A percentile compares a stretch with the other conserved stretches of the same genome.
phyloP scores from a whole-genome alignment of 2,113 vertebrate species.

The Epinephelus lanceolatus region DNA sequence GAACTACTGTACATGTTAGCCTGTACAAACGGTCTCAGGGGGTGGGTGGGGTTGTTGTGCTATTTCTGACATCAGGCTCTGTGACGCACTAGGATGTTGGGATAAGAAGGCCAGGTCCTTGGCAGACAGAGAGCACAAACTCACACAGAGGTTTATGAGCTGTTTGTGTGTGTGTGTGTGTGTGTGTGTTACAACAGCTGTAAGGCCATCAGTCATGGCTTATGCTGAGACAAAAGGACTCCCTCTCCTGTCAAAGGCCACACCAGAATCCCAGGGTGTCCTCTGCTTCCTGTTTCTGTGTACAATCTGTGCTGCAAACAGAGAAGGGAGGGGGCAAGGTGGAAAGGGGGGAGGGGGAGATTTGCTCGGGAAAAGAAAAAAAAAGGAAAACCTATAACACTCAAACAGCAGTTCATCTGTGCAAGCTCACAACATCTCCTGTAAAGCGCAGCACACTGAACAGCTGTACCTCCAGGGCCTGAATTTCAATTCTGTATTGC shows the following conservation, averaged over 20 bases:
- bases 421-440: slow-evolving; percentile 25
- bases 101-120: slow-evolving; percentile 34
- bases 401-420: slow-evolving; percentile 64
- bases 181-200: slow-evolving; percentile 61
- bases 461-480: slow-evolving; percentile 4
- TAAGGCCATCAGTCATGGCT: slow-evolving; percentile 49
- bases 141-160: slow-evolving; percentile 11
- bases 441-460: slow-evolving; percentile 19
- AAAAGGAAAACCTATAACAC: neutral
- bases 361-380: slow-evolving; percentile 24
- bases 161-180: slow-evolving; percentile 1
- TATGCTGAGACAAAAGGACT: slow-evolving; percentile 60
- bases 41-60: slow-evolving; percentile 19
- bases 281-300: slow-evolving; percentile 71
- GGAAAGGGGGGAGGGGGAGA: neutral
- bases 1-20: slow-evolving; percentile 21
- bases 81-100: slow-evolving; percentile 47
- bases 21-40: slow-evolving; percentile 21
- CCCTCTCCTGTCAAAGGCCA: slow-evolving; percentile 43
- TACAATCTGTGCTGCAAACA: slow-evolving; percentile 45
- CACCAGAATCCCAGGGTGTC: slow-evolving; percentile 42
- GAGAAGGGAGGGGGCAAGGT: neutral
- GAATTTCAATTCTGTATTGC: no score
- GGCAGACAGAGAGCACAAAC: slow-evolving; percentile 20
- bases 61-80: slow-evolving; percentile 56